phyloP scores from a whole-genome alignment of 2,888 invertebrate genomes.

The Reticulitermes lucifugus region DNA sequence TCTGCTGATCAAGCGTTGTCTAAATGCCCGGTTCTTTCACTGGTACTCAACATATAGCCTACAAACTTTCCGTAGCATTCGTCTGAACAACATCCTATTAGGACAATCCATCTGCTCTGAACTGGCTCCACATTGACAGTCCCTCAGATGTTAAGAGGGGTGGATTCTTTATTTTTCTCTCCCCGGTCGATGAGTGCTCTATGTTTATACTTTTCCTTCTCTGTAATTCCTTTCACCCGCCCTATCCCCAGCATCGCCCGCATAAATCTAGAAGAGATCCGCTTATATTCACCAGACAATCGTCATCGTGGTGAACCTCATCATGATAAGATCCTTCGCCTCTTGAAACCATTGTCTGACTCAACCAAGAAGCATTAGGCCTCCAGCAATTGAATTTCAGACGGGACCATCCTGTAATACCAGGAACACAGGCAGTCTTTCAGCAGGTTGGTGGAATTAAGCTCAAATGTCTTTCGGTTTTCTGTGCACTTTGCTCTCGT shows the following conservation, averaged over 20 bases:
- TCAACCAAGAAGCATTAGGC: background rate
- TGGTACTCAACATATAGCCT: too few relatives aligned
- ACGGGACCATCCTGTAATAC: too few relatives aligned
- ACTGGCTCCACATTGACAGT: background rate
- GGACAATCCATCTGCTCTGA: background rate
- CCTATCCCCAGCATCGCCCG: background rate
- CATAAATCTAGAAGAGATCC: background rate
- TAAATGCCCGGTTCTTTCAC: too few relatives aligned
- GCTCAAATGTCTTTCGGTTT: background rate
- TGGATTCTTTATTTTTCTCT: background rate
- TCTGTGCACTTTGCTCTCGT: background rate
- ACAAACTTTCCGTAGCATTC: too few relatives aligned
- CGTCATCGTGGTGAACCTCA: background rate
- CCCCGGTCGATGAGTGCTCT: background rate
- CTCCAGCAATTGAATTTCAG: background rate
- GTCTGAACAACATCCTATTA: too few relatives aligned
- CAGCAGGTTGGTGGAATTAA: background rate
- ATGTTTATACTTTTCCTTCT: background rate
- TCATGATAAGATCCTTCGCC: background rate
- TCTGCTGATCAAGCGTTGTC: too few relatives aligned
- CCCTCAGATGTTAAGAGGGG: slow-evolving; percentile 1
- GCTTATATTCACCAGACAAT: background rate
- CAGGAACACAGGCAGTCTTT: background rate
- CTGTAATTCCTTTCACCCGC: background rate
- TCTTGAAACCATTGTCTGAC: background rate